Base-by-base conservation (phyloP, 2,113 vertebrate genomes). In the Microcebus tavaratra region DNA sequence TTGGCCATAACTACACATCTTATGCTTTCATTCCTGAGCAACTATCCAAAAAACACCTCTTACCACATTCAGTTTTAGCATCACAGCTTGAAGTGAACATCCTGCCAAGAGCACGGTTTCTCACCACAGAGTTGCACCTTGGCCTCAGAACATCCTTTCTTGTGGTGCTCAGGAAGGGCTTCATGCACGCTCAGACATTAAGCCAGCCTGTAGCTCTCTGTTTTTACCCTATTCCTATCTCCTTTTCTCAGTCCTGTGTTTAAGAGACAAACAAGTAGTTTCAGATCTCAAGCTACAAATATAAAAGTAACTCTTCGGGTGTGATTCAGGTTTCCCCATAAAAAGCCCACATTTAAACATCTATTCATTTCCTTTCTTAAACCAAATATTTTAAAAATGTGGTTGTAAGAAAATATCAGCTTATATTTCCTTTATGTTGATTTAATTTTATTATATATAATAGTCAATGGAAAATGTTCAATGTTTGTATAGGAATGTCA, bases 1-100 rank as follows among this genome's bases (percentile, higher is more conserved):
- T 88, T 90, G 25, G n/a, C 90, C 20, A 15, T 76, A 80, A 85
- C 31, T n/a, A 29, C 39, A 53, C 6, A 57, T 14, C 5, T 76
- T 87, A 48, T 50, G 57, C 39, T 78, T 96, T 94, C 29, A 50
- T 84, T 95, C 96, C 63, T 85, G 45, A 48, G 2, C 53, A 67
- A 23, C 36, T 50, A n/a, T 80, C 65, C 48, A 73, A 31, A 53
- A 53, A 84, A 92, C 36, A 85, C 9, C 14, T 80, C 68, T 92
- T 39, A 92, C 93, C 75, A 73, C 72, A 80, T 53, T 17, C 25
- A 36, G 3, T 65, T 65, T 95, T 53, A 29, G 8, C 8, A 1
- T 85, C 17, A 50, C 29, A 87, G 68, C 63, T 84, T 80, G 45
- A 65, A 34, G 29, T 59, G 4, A 80, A 25, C 72, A 78, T 85